phyloP scores from a whole-genome alignment of 2,797 vertebrate species.

The Poecilia picta region DNA sequence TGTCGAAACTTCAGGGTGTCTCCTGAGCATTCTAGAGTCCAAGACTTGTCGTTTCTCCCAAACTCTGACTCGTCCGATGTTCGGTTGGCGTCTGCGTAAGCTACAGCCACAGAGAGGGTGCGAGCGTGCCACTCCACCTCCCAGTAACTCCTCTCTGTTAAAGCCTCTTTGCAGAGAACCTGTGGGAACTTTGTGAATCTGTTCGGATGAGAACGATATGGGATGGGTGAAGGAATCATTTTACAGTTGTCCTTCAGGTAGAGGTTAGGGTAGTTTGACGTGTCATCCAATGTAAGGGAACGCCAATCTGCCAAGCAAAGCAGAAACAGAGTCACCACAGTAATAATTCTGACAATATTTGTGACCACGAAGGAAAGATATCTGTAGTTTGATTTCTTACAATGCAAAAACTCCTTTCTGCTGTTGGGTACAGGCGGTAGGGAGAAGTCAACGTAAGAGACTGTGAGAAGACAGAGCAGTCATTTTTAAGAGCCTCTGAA shows the following conservation, averaged over 20 bases:
- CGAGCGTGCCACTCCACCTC: constrained; percentile 22
- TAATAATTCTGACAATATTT: background rate
- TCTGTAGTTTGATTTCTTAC: background rate
- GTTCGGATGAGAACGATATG: background rate
- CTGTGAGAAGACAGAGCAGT: constrained; percentile 5
- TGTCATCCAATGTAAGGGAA: constrained; percentile 10
- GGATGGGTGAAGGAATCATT: background rate
- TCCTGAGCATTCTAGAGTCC: constrained; percentile 20
- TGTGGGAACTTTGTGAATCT: constrained; percentile 18
- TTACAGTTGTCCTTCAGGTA: background rate
- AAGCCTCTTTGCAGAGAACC: constrained; percentile 22
- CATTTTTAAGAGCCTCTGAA: background rate
- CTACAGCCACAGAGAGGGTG: constrained; percentile 24
- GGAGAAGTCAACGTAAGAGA: constrained; percentile 34
- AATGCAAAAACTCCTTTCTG: constrained; percentile 22
- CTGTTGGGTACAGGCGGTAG: background rate
- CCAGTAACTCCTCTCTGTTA: constrained; percentile 14
- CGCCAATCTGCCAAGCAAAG: constrained; percentile 10
- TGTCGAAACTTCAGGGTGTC: constrained; percentile 4
- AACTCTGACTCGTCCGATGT: constrained; percentile 15
- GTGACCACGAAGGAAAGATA: background rate
- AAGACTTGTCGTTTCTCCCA: constrained; percentile 29
- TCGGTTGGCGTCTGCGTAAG: constrained; percentile 2
- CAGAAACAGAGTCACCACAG: background rate
- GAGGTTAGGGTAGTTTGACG: constrained; percentile 21